These are phyloP conservation scores for Selenia dentaria DNA, from an alignment of 2,888 invertebrate genomes.

Conservation along the genomic window DNA sequence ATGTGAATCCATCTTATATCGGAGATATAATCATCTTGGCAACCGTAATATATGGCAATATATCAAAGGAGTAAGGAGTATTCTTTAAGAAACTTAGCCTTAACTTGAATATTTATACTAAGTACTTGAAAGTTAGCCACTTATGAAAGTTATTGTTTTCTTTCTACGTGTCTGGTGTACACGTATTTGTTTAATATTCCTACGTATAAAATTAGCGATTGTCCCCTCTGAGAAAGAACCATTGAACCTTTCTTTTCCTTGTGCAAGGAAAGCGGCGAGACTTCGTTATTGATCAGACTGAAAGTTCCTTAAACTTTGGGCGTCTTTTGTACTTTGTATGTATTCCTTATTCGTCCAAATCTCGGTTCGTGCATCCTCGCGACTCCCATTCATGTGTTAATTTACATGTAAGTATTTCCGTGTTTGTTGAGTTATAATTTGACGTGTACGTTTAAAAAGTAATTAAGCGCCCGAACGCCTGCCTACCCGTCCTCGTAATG, in stretches of 20 bases:
- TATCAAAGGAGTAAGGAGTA: slow-evolving; percentile 5
- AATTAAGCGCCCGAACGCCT: slow-evolving; percentile 47
- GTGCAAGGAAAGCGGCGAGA: slow-evolving; percentile 21
- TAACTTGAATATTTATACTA: slow-evolving; percentile 1
- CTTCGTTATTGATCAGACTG: slow-evolving; percentile 29
- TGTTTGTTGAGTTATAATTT: slow-evolving; percentile 32
- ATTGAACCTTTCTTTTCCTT: slow-evolving; percentile 14
- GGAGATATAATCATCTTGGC: neutral
- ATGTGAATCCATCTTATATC: slow-evolving; percentile 1
- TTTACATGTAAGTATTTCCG: slow-evolving; percentile 19
- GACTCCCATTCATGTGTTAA: slow-evolving; percentile 14
- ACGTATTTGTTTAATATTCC: neutral
- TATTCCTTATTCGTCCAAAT: slow-evolving; percentile 21
- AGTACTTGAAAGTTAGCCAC: neutral
- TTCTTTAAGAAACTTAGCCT: slow-evolving; percentile 5
- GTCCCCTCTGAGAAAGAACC: neutral
- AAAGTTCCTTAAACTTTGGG: slow-evolving; percentile 31
- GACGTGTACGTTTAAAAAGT: slow-evolving; percentile 37
- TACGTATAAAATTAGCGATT: neutral
- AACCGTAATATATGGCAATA: neutral
- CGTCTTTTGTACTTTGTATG: slow-evolving; percentile 21
- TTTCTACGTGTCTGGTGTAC: no score
- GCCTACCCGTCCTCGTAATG: slow-evolving; percentile 45
- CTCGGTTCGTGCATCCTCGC: slow-evolving; percentile 5
- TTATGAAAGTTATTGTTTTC: neutral